Conservation (phyloP, 2,113 vertebrate genomes). For the Seriola quinqueradiata region DNA sequence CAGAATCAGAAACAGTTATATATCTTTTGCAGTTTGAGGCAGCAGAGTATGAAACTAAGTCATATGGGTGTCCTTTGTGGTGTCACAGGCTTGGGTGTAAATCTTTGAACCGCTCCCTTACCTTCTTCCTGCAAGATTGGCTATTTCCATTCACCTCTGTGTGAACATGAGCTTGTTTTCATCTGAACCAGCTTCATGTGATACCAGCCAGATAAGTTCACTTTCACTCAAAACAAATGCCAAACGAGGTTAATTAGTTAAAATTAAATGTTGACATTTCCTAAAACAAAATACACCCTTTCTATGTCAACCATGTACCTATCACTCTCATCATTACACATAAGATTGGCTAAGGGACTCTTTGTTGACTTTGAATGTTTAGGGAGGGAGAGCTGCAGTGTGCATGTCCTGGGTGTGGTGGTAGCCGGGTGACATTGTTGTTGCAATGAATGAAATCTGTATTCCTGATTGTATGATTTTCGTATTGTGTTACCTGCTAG, state of each 20-base stretch:
- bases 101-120: conserved; percentile 6
- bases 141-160: background rate
- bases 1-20: conserved; percentile 7
- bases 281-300: background rate
- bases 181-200: conserved; percentile 7
- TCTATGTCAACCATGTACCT: background rate
- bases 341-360: background rate
- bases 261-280: background rate
- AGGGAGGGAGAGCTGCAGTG: no score
- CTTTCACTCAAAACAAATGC: background rate
- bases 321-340: background rate
- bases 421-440: no score
- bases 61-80: conserved; percentile 59
- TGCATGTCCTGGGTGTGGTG: no score
- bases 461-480: no score
- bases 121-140: conserved; percentile 4
- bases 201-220: background rate
- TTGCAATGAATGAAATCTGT: no score
- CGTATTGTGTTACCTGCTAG: no score
- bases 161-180: background rate
- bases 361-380: background rate
- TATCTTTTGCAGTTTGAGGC: conserved; percentile 21
- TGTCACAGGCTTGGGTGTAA: conserved; percentile 30
- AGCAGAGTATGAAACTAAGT: conserved; percentile 14
- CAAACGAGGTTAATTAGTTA: no score